phyloP scores from a whole-genome alignment of 2,888 invertebrate genomes.

The Griposia aprilina region DNA sequence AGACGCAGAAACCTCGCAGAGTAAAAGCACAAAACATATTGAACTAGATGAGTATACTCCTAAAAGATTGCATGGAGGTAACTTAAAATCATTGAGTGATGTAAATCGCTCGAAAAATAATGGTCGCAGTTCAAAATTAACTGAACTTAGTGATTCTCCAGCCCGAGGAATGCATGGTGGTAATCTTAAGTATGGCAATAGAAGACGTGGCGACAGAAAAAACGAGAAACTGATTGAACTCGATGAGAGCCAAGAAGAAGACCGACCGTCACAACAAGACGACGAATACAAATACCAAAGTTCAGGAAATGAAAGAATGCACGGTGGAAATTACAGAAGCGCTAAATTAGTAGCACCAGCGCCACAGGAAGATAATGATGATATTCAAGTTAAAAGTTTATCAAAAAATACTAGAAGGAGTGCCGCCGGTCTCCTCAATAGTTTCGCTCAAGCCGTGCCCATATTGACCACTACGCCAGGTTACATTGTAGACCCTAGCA shows the following conservation, averaged over 20 bases:
- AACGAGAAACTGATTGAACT: constrained; percentile 81
- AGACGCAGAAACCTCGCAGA: constrained; percentile 81
- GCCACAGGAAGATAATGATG: constrained; percentile 58
- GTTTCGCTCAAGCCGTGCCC: constrained; percentile 83
- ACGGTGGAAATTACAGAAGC: constrained; percentile 87
- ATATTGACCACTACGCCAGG: constrained; percentile 82
- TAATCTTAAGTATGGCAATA: constrained; percentile 73
- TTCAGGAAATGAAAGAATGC: constrained; percentile 75
- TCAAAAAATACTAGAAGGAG: constrained; percentile 71
- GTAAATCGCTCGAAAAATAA: constrained; percentile 67
- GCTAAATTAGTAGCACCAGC: constrained; percentile 75
- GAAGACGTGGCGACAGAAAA: constrained; percentile 65
- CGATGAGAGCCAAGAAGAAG: constrained; percentile 73
- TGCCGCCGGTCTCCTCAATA: constrained; percentile 82
- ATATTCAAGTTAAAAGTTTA: constrained; percentile 62
- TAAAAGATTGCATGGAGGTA: constrained; percentile 72
- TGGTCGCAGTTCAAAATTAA: constrained; percentile 74
- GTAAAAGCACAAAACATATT: constrained; percentile 75
- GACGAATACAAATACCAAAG: constrained; percentile 72
- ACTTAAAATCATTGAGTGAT: constrained; percentile 71
- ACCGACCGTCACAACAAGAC: constrained; percentile 67
- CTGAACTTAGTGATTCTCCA: constrained; percentile 72
- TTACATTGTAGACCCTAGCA: constrained; percentile 88
- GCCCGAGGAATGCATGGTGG: constrained; percentile 76
- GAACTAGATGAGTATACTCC: constrained; percentile 70